Evolutionary conservation across 2,888 invertebrate species (phyloP).

Genomic region (Atherix ibis): DNA sequence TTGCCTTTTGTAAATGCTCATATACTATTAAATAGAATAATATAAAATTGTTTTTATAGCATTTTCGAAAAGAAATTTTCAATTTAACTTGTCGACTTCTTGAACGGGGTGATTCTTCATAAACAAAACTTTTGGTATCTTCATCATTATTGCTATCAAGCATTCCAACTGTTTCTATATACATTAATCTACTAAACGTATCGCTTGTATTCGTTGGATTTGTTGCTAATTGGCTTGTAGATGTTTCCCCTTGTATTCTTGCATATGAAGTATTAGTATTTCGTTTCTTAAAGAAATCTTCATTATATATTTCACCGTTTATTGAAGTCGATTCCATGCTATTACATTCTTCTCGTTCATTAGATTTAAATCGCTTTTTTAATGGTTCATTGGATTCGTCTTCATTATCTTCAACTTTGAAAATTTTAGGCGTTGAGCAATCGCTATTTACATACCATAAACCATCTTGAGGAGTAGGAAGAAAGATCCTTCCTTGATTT

Average conservation of each 20-base stretch:
- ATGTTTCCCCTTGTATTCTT: neutral
- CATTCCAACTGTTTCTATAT: conserved; percentile 12
- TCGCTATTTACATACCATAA: no score
- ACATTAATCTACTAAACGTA: conserved; percentile 8
- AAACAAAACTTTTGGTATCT: no score
- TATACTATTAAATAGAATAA: conserved; percentile 22
- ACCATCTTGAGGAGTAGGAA: conserved; percentile 10
- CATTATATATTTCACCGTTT: neutral
- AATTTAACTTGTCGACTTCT: conserved; percentile 16
- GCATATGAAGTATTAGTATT: neutral
- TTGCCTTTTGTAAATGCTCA: conserved; percentile 14
- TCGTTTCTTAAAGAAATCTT: conserved; percentile 4
- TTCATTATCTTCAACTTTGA: conserved; percentile 6
- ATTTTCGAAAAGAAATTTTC: conserved; percentile 20
- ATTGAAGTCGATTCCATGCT: neutral
- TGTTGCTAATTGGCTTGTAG: neutral
- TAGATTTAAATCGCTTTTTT: conserved; percentile 5
- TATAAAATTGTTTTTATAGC: conserved; percentile 17
- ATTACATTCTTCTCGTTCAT: neutral
- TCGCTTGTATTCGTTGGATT: conserved; percentile 4
- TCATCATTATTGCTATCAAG: no score
- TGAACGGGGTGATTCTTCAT: no score
- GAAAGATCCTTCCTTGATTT: conserved; percentile 7
- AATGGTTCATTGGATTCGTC: conserved; percentile 5
- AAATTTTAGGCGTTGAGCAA: conserved; percentile 11